Evolutionary conservation across 2,113 vertebrate genomes (phyloP), one percentile per base, ranked within the genome.

Genomic region (Gorsachius goisagi): DNA sequence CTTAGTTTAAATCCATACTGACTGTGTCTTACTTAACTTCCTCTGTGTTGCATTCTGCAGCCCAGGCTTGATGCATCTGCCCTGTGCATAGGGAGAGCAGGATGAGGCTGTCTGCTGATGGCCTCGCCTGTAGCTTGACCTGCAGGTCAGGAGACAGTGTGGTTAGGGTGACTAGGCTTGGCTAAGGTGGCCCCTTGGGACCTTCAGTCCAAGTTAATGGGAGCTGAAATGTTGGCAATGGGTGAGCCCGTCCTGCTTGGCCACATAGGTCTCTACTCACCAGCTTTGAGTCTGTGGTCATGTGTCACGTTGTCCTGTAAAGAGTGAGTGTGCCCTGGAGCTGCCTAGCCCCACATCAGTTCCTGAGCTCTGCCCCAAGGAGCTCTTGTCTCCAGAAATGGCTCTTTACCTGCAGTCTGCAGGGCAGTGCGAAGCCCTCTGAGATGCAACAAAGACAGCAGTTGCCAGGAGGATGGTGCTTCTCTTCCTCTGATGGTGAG

Each of bases 331-430:
- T 75, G 60, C 28, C 22, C 53, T 73, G 63, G 20, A 64, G 44
- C 28, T 89, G 35, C 64, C 85, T 73, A 81, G 50, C 53, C 14
- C 27, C 0, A 0, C 1, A 0, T 44, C 44, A 17, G 30, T 53
- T 27, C 30, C 1, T 0, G 5, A 60, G 50, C 79, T 56, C n/a
- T 74, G 53, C 55, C 62, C 53, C 30, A 44, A 16, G 58, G 63
- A 79, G 47, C 35, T 80, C 74, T 62, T 83, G 15, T 39, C 49
- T 52, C 56, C 72, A 58, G 49, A 77, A 73, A 14, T 28, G 45
- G 28, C 33, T 93, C 66, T 66, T 89, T 28, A 52, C 41, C 59
- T 55, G 53, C 76, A 1, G 3, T 41, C 78, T 76, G 23, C 67
- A 76, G 67, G 23, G 18, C 41, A 74, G n/a, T 12, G 47, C 0